Conservation (phyloP, 2,797 vertebrate species). For the Oreochromis grahami region DNA sequence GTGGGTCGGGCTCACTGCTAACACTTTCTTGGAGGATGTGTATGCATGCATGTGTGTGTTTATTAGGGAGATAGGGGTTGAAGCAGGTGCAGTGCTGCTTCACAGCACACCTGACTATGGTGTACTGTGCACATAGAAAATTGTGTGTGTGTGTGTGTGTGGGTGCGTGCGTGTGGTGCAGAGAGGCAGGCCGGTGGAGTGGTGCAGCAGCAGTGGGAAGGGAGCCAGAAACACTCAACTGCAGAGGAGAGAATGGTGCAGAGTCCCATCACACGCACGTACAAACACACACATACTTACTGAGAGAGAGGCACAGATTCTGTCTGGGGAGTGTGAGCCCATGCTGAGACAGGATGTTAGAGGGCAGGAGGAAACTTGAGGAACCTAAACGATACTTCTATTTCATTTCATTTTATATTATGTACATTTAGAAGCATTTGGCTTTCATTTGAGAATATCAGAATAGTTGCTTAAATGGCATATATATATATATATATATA, state of each 20-base stretch:
- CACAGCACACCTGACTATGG: slow-evolving; percentile 11
- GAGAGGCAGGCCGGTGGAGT: slow-evolving; percentile 70
- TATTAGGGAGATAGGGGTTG: not conserved
- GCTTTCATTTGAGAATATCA: not conserved
- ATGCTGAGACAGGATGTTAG: slow-evolving; percentile 18
- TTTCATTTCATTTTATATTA: not conserved
- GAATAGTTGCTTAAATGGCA: not conserved
- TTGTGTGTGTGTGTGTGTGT: slow-evolving; percentile 1
- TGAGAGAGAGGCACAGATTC: slow-evolving; percentile 35
- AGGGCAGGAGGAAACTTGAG: slow-evolving; percentile 8
- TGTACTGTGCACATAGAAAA: not conserved
- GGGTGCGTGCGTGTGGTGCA: slow-evolving; percentile 50
- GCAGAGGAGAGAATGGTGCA: slow-evolving; percentile 75
- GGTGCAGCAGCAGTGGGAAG: slow-evolving; percentile 75
- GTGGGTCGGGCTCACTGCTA: slow-evolving; percentile 36
- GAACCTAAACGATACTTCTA: not conserved
- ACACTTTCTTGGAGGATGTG: not conserved
- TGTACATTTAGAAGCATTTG: not conserved
- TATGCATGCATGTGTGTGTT: not conserved
- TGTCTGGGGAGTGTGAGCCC: slow-evolving; percentile 37
- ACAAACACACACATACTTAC: slow-evolving; percentile 2
- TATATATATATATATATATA: rapidly evolving
- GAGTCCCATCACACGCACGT: slow-evolving; percentile 49
- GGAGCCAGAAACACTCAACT: slow-evolving; percentile 75
- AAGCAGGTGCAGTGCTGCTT: slow-evolving; percentile 17